phyloP scores from a whole-genome alignment of 2,113 vertebrate species.

The Numida meleagris region DNA sequence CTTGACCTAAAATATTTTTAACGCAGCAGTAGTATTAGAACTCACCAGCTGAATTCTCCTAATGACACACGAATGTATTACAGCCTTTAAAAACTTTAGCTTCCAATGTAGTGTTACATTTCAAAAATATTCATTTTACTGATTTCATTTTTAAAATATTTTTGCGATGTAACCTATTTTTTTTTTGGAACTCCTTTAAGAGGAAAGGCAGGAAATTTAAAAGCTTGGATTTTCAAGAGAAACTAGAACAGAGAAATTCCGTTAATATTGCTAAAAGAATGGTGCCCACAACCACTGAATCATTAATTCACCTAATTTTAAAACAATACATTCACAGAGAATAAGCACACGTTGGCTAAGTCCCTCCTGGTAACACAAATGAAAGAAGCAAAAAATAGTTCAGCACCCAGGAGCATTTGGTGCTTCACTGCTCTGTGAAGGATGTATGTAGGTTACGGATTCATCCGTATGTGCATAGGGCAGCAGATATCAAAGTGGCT shows the following conservation, averaged over 20 bases:
- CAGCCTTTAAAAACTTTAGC: background rate
- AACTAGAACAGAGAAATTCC: background rate
- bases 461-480: background rate
- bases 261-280: background rate
- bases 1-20: background rate
- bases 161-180: background rate
- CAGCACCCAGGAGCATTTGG: background rate
- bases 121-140: conserved; percentile 48
- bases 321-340: background rate
- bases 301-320: background rate
- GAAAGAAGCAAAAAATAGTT: background rate
- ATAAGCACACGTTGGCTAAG: background rate
- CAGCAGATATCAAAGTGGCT: background rate
- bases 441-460: background rate
- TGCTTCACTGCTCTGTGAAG: background rate
- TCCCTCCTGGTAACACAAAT: background rate
- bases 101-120: conserved; percentile 28
- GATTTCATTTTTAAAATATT: background rate
- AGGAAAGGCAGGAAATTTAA: conserved; percentile 25
- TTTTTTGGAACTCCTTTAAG: background rate
- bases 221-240: background rate
- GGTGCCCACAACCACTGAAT: background rate
- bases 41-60: background rate
- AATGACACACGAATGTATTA: background rate
- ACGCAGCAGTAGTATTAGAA: background rate